Base-by-base conservation (phyloP, 1,140 invertebrate species). In the Euschistus heros region DNA sequence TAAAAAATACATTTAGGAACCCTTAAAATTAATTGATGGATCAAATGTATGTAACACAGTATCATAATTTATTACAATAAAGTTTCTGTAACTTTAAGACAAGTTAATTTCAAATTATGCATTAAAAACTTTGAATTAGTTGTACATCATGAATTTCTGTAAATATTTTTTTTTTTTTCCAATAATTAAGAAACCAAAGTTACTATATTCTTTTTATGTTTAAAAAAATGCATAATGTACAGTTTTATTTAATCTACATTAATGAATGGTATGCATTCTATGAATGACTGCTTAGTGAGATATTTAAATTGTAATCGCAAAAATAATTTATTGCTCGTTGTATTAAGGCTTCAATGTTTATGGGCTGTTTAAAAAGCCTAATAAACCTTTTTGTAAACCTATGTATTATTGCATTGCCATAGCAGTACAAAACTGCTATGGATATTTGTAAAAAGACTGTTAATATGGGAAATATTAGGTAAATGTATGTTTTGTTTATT, bases 401-500 rank as follows among this genome's bases (percentile, higher is more conserved):
- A 24, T 57, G 54, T 57, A 57, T 57, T 57, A 57, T 57, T 57
- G 54, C 14, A 57, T 57, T 57, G 10, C 24, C 54, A 24, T 8
- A 26, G 24, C 24, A 57, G 54, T 22, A 1, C 1, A 15, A 26
- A 26, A 10, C 54, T 57, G 54, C 24, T 17, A 24, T 20, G 24
- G 54, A 26, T 57, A 20, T 57, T 24, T 57, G 54, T 26, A 57
- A 57, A 57, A 57, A 57, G 54, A 57, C 54, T 57, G 54, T 57
- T 57, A 57, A 57, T 57, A 57, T 57, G 54, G 54, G 18, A 57
- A 57, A 57, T 20, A 26, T 24, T 57, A 57, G 54, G 54, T 26
- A 57, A 57, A 57, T 57, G 54, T 57, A 57, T 57, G 54, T 57
- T 57, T 57, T 57, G 54, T 57, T 57, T 57, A 57, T 57, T 57